Base-by-base conservation (phyloP, 2,797 vertebrate genomes). In the Sparidentex hasta region DNA sequence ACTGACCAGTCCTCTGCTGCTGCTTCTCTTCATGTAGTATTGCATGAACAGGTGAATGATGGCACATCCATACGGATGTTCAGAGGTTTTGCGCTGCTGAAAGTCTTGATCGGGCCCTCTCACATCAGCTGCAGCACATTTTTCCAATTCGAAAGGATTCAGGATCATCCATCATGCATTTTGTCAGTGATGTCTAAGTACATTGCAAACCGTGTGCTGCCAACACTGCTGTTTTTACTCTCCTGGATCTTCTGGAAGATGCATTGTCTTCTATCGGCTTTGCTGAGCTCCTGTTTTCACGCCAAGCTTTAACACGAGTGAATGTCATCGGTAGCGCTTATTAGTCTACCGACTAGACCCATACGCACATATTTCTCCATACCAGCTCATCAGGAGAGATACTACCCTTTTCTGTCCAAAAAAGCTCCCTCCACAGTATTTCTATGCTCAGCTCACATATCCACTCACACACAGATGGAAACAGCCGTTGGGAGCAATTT, bases 271-370 rank as follows among this genome's bases (percentile, higher is more conserved):
- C 43, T 57, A 23, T 33, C 38, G 7, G 17, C 18, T 64, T 13
- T 14, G 14, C 16, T 68, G 65, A 63, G 20, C 41, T 72, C 9
- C 13, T 21, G 21, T 62, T 62, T 61, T 61, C 25, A 52, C 16
- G 47, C 38, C n/a, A 21, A 48, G 52, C 5, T 44, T 21, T 29
- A 20, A 20, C 17, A 62, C 23, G 2, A 59, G 47, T 18, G 25
- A 7, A 61, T 46, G n/a, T 70, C 43, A 41, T 48, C n/a, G 27
- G 12, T 38, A 11, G 38, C 11, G 38, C 38, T 38, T 38, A 9
- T 9, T 38, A 11, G 38, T 2, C 38, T 38, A 38, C 8, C 38
- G 38, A 38, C 38, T 38, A 38, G 8, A 38, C 8, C 38, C 38
- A 11, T 38, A 38, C 9, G 38, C 38, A 38, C 38, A 38, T 9